Conservation (phyloP, 2,113 vertebrate species). For the Murina feae region DNA sequence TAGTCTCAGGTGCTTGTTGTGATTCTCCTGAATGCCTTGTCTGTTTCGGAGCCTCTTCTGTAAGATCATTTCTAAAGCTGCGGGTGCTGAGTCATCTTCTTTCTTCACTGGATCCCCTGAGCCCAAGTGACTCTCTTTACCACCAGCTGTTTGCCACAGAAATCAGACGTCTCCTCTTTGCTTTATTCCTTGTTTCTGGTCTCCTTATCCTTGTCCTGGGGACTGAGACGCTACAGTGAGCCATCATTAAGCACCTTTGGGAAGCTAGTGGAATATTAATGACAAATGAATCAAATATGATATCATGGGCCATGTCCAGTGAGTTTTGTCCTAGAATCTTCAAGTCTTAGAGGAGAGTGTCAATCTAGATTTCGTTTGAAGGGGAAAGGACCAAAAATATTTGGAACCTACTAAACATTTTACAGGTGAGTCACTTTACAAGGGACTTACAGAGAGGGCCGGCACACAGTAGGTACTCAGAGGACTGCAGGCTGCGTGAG, state of each 20-base stretch:
- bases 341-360: not conserved
- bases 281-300: not conserved
- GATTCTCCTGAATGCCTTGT: accelerated
- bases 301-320: not conserved
- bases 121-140: too few relatives aligned
- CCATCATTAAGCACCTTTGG: not conserved
- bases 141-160: not conserved
- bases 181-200: not conserved
- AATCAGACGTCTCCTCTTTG: not conserved
- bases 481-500: not conserved
- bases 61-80: not conserved
- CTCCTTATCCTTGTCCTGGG: not conserved
- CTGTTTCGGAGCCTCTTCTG: not conserved
- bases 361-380: not conserved
- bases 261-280: not conserved
- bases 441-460: too few relatives aligned
- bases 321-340: not conserved
- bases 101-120: too few relatives aligned
- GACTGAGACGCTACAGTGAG: not conserved
- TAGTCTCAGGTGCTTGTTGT: accelerated
- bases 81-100: too few relatives aligned
- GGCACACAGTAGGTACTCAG: not conserved
- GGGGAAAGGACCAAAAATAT: not conserved
- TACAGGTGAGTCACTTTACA: not conserved
- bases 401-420: not conserved